Percentiles rank a stretch among this genome's conserved stretches.
phyloP scores from a whole-genome alignment of 2,113 vertebrate species.

The Peromyscus californicus region DNA sequence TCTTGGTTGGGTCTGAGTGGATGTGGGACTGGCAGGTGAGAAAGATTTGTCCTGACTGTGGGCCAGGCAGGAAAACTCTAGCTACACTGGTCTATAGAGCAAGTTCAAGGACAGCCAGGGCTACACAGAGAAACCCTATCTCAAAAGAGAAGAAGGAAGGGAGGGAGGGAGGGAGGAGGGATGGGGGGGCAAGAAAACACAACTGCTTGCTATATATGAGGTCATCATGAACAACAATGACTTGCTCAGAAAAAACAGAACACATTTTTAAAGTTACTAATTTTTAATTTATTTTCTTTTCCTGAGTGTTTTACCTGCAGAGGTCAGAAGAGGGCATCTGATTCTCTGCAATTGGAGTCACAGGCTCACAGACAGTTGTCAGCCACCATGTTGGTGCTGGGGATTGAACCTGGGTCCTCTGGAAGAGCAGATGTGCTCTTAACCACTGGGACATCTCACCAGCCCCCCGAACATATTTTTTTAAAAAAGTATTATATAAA shows the following conservation, averaged over 20 bases:
- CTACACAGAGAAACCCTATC: background rate
- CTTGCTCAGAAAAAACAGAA: background rate
- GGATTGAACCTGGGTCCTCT: background rate
- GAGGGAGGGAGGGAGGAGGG: rapidly evolving
- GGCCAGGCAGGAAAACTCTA: too few relatives aligned
- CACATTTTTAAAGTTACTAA: background rate
- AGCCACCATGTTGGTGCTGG: background rate
- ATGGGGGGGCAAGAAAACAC: rapidly evolving
- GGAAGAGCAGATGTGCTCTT: too few relatives aligned
- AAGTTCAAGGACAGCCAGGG: background rate
- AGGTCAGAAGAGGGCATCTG: background rate
- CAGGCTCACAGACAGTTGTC: background rate
- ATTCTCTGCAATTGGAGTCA: too few relatives aligned
- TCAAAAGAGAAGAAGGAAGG: background rate
- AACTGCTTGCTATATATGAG: background rate
- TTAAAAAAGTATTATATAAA: background rate
- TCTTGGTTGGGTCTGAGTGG: too few relatives aligned
- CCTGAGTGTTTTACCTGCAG: background rate
- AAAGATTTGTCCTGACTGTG: too few relatives aligned
- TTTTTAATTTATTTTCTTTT: background rate
- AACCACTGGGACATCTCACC: background rate
- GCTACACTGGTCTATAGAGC: background rate
- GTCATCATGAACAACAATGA: background rate
- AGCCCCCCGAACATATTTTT: background rate
- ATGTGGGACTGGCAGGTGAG: too few relatives aligned